Evolutionary conservation across 2,888 invertebrate species (phyloP), one percentile per base, ranked within the genome.

Genomic region (Emmelina monodactyla): DNA sequence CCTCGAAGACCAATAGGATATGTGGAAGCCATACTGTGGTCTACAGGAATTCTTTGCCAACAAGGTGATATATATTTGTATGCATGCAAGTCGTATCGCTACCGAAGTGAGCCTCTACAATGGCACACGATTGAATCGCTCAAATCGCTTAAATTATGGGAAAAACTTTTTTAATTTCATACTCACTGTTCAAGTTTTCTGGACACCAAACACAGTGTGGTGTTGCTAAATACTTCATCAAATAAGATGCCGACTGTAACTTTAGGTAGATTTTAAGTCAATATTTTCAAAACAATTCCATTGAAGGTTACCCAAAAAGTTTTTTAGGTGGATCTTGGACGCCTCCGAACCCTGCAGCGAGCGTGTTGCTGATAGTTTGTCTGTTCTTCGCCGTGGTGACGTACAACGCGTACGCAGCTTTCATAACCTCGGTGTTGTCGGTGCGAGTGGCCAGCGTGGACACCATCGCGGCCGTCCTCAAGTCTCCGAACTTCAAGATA

Each of bases 371-470:
- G 2, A 68, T 86, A 12, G 79, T 81, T 1, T 83, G 83, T 37
- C 53, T 87, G 16, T 58, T 84, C 3, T 86, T 86, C 47, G 83
- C 85, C 1, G 63, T 86, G 38, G 78, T 87, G 6, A 85, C 82
- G 4, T 86, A 85, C 54, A 87, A 85, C 48, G 82, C 86, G 0
- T 87, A 86, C 46, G 85, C 86, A 0, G 86, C 86, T 1, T 86
- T 85, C 47, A 86, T 87, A 33, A 87, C 86, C 0, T 86, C 87
- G 0, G 84, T 86, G 29, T 56, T 87, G 34, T 86, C 86, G 0
- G 85, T 86, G 1, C 75, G 85, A 33, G 81, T 82, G 1, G 75
- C 76, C 16, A 76, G 69, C 33, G 83, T 87, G 12, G 82, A 79
- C 35, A 83, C 83, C 1, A 73, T 86, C 2, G 67, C 79, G 0